A percentile compares a stretch with the other conserved stretches of the same genome.
These are phyloP conservation scores for Mormyrops attenuatus DNA, from an alignment of 2,797 vertebrate species.

Conservation along the genomic window DNA sequence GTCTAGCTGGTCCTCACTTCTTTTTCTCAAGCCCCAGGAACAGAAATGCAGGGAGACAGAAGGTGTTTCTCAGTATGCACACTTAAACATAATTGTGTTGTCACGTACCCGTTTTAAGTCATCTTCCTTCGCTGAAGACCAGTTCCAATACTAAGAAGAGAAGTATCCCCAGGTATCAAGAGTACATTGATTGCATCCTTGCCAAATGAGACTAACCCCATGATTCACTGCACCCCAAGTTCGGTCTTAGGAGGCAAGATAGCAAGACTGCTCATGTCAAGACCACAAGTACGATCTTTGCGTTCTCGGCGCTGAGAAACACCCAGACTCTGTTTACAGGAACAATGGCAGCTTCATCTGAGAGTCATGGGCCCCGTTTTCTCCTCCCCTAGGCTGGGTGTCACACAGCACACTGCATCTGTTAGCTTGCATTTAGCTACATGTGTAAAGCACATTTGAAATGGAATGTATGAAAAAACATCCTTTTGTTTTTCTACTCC, in stretches of 20 bases:
- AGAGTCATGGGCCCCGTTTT: background rate
- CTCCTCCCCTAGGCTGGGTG: background rate
- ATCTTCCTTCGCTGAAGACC: background rate
- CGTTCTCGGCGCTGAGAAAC: background rate
- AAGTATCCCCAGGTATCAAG: background rate
- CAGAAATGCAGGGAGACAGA: background rate
- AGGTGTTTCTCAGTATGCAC: background rate
- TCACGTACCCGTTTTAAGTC: background rate
- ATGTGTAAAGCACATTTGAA: constrained; percentile 1
- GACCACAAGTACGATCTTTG: background rate
- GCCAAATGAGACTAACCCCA: background rate
- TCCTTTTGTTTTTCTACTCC: background rate
- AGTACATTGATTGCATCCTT: background rate
- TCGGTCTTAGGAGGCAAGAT: background rate
- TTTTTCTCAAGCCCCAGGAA: background rate
- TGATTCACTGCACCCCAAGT: background rate
- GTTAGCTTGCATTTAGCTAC: background rate
- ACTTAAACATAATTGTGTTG: background rate
- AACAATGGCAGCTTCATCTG: background rate
- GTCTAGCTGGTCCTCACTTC: too few species aligned
- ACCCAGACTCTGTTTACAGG: background rate
- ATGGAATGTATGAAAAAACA: background rate
- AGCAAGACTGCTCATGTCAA: background rate
- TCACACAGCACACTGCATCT: background rate
- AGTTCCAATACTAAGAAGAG: background rate